These are phyloP conservation scores for Tenodera sinensis DNA, from an alignment of 2,888 invertebrate genomes.

Conservation along the genomic window DNA sequence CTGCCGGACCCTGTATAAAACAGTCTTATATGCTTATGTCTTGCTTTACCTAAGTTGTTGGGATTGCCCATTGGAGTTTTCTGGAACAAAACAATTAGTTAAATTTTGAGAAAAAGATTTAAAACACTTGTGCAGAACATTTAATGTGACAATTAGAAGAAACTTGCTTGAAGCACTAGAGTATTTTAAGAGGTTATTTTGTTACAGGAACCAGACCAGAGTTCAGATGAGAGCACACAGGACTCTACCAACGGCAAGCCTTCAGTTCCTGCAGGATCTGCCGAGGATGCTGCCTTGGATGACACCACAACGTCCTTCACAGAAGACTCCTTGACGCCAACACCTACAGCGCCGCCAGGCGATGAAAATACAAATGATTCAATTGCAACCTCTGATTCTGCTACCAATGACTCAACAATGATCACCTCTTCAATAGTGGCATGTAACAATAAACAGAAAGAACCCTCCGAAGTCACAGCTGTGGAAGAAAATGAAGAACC, in stretches of 20 bases:
- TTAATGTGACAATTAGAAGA: too few relatives aligned
- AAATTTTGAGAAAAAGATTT: too few relatives aligned
- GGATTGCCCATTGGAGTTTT: too few relatives aligned
- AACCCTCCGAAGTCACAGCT: background rate
- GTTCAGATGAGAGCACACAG: conserved; percentile 75
- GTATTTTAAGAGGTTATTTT: background rate
- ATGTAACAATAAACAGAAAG: conserved; percentile 1
- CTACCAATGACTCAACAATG: conserved; percentile 33
- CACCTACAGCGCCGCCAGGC: conserved; percentile 44
- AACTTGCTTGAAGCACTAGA: too few relatives aligned
- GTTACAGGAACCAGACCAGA: conserved; percentile 42
- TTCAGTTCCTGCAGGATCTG: conserved; percentile 42
- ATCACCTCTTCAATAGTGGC: conserved; percentile 12
- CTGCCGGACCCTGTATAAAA: too few relatives aligned
- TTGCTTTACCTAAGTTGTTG: too few relatives aligned
- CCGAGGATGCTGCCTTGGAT: conserved; percentile 51
- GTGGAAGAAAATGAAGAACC: conserved; percentile 15
- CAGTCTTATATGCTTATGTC: too few relatives aligned
- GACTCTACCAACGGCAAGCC: conserved; percentile 56
- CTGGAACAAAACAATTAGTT: too few relatives aligned
- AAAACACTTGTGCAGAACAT: too few relatives aligned
- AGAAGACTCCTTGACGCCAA: conserved; percentile 68
- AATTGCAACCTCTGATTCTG: conserved; percentile 37
- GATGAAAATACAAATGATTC: conserved; percentile 38
- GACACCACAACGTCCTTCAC: conserved; percentile 72